A percentile compares a stretch with the other conserved stretches of the same genome.
Conservation (phyloP, 2,113 vertebrate genomes). For the Cacatua alba region DNA sequence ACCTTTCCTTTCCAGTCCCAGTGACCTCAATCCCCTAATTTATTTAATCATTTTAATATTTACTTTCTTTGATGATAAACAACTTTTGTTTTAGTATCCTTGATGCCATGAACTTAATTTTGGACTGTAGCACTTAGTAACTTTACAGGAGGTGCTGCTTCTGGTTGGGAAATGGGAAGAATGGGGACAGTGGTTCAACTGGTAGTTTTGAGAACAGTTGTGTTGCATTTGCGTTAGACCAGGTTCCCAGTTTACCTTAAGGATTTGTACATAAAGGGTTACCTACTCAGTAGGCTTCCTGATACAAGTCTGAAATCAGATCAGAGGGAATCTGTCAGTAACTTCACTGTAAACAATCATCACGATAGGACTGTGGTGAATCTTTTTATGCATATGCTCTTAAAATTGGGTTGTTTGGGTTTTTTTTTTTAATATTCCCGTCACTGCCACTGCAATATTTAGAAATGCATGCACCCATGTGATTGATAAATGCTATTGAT, state of each 20-base stretch:
- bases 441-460: neutral
- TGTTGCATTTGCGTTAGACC: neutral
- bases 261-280: neutral
- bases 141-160: neutral
- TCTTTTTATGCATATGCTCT: neutral
- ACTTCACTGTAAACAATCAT: neutral
- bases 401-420: neutral
- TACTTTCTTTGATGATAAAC: neutral
- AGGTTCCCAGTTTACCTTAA: neutral
- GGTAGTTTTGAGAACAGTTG: neutral
- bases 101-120: neutral
- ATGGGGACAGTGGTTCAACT: neutral
- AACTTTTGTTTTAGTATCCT: neutral
- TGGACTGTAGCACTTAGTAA: neutral
- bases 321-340: neutral
- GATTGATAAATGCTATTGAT: neutral
- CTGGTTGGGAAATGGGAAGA: constrained; percentile 1
- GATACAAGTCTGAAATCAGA: neutral
- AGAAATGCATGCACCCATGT: rapidly evolving
- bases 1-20: neutral
- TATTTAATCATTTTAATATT: neutral
- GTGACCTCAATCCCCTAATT: neutral
- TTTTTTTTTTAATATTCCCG: neutral
- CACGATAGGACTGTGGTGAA: neutral
- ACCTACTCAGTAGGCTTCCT: neutral